Conservation (phyloP, 2,888 invertebrate genomes). For the Tetragnatha montana region DNA sequence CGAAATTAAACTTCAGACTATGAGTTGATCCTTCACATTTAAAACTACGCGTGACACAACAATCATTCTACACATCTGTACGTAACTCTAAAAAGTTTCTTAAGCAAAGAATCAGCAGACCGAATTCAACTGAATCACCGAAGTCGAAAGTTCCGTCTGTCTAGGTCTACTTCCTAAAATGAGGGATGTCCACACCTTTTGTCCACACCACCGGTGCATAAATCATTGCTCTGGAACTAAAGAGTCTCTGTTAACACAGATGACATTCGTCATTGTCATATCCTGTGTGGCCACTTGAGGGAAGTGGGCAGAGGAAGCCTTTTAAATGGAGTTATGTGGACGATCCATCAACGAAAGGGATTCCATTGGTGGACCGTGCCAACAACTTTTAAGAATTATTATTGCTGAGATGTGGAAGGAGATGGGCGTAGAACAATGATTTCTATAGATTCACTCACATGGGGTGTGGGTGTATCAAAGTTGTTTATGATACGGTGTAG, state of each 20-base stretch:
- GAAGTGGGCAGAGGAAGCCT: background rate
- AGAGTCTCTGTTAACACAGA: background rate
- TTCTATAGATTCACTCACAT: too few relatives aligned
- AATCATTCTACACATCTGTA: too few relatives aligned
- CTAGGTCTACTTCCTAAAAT: background rate
- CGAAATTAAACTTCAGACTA: too few relatives aligned
- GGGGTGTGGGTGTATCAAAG: too few relatives aligned
- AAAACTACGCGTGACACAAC: too few relatives aligned
- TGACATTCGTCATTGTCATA: background rate
- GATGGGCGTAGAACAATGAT: too few relatives aligned
- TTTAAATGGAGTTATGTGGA: background rate
- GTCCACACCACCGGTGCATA: background rate
- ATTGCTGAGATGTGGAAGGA: background rate
- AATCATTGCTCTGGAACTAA: background rate
- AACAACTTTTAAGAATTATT: slow-evolving; percentile 16
- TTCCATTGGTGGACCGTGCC: background rate
- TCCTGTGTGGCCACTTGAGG: slow-evolving; percentile 17
- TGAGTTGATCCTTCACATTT: too few relatives aligned
- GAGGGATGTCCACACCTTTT: background rate
- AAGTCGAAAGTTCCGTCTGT: background rate
- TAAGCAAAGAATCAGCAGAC: too few relatives aligned
- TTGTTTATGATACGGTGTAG: too few relatives aligned
- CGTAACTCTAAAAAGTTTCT: background rate
- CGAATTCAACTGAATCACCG: background rate
- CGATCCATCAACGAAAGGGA: slow-evolving; percentile 14